These are phyloP conservation scores for Drosophila jambulina DNA, from an alignment of 1,140 invertebrate species.

Conservation along the genomic window DNA sequence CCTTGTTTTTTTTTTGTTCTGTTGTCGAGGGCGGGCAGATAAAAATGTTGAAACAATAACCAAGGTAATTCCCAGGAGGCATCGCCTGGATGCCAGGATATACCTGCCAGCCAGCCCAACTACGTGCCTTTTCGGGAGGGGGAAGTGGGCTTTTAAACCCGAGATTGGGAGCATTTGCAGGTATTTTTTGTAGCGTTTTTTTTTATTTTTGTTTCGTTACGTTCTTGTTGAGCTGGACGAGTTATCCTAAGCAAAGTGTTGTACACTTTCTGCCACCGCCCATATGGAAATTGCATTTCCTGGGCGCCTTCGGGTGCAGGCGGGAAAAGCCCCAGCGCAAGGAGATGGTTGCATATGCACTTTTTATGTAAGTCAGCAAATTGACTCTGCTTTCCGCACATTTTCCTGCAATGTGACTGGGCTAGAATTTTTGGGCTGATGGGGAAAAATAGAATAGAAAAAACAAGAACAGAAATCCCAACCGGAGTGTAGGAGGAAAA, in stretches of 20 bases:
- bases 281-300: slow-evolving; percentile 58
- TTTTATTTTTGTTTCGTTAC: slow-evolving; percentile 12
- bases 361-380: slow-evolving; percentile 71
- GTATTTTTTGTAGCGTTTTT: slow-evolving; percentile 10
- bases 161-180: slow-evolving; percentile 64
- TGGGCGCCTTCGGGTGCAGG: slow-evolving; percentile 3
- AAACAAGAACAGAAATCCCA: neutral
- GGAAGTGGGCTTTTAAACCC: slow-evolving; percentile 25
- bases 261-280: slow-evolving; percentile 34
- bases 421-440: slow-evolving; percentile 13
- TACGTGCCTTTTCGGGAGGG: neutral
- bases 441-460: neutral
- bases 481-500: neutral
- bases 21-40: slow-evolving; percentile 52
- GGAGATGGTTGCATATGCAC: slow-evolving; percentile 43
- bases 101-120: slow-evolving; percentile 22
- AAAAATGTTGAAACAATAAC: slow-evolving; percentile 79
- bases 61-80: slow-evolving; percentile 72
- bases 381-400: slow-evolving; percentile 67
- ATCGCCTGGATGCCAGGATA: slow-evolving; percentile 59
- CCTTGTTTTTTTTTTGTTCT: slow-evolving; percentile 7
- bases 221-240: slow-evolving; percentile 9
- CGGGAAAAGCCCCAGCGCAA: neutral
- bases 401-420: slow-evolving; percentile 53
- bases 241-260: slow-evolving; percentile 35